Base-by-base conservation (phyloP, 2,888 invertebrate genomes). In the Morpho helenor region DNA sequence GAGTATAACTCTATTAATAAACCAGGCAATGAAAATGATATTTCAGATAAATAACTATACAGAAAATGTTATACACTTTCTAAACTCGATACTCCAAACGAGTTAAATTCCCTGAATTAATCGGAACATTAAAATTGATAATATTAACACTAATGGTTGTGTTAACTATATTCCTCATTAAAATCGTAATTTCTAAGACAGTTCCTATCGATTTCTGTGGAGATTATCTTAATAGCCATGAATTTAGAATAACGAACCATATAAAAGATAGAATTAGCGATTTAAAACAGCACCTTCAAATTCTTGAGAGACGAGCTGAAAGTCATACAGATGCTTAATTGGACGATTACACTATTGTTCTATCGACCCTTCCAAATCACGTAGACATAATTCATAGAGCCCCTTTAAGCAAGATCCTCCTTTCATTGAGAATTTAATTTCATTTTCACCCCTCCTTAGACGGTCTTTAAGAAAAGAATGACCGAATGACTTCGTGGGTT, bases 401-500 rank as follows among this genome's bases (percentile, higher is more conserved):
- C 85, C 86, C 77, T 84, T 86, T 82, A 85, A 82, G 75, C 66
- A 66, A 78, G 82, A 82, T 83, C 73, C 78, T 79, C 84, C 86
- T 85, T 87, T 88, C 87, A 88, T 83, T 84, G 76, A 80, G 83
- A 87, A 87, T 89, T 88, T 89, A 87, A 90, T 90, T 89, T 89
- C 84, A 85, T 88, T 84, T 83, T 84, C 89, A 87, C 90, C 88
- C 88, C 87, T 85, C 84, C 80, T 78, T 53, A 53, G 56, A 58
- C 68, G 68, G 73, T 68, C 72, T 75, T 82, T 79, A 80, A 84
- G 84, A 83, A 84, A 87, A 87, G 85, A 88, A 85, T 87, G 87
- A 87, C 86, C 82, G 77, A 78, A 76, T 82, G 86, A 84, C 87
- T 83, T 76, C 64, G 72, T 73, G 71, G 67, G 59, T 64, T 67